Percentiles rank a stretch among this genome's conserved stretches.
These are phyloP conservation scores for Platichthys flesus DNA, from an alignment of 2,113 vertebrate genomes.

Conservation along the genomic window DNA sequence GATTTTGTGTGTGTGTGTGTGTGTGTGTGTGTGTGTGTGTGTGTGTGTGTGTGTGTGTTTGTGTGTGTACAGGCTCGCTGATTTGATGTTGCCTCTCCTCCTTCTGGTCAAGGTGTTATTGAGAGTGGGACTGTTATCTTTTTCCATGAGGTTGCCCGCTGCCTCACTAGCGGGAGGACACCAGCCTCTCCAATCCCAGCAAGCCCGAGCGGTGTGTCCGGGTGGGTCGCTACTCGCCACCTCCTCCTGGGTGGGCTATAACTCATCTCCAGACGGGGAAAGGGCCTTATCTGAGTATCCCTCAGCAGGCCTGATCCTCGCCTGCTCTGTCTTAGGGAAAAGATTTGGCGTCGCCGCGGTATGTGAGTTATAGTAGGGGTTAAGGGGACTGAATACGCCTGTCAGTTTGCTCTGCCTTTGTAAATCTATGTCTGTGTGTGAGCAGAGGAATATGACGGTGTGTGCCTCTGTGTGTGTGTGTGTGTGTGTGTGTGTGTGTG, in stretches of 20 bases:
- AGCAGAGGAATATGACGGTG: not conserved
- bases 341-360: conserved; percentile 65
- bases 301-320: conserved; percentile 64
- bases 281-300: conserved; percentile 73
- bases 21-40: not conserved
- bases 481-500: not conserved
- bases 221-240: conserved; percentile 67
- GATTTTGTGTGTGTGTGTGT: conserved; percentile 25
- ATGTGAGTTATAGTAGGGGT: conserved; percentile 75
- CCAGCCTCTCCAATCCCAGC: conserved; percentile 58
- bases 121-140: conserved; percentile 74
- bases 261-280: conserved; percentile 73
- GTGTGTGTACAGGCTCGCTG: conserved; percentile 35
- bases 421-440: conserved; percentile 63
- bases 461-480: not conserved
- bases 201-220: conserved; percentile 50
- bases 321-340: conserved; percentile 68
- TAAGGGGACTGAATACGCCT: conserved; percentile 77
- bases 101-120: conserved; percentile 79
- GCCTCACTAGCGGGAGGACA: conserved; percentile 56
- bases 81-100: conserved; percentile 57
- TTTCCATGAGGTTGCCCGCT: conserved; percentile 47
- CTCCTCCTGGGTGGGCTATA: conserved; percentile 81
- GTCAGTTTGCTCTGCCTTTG: conserved; percentile 67
- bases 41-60: conserved; percentile 10